These are phyloP conservation scores for Petrocephalus schoutedeni DNA, from an alignment of 2,797 vertebrate species.

Conservation along the genomic window DNA sequence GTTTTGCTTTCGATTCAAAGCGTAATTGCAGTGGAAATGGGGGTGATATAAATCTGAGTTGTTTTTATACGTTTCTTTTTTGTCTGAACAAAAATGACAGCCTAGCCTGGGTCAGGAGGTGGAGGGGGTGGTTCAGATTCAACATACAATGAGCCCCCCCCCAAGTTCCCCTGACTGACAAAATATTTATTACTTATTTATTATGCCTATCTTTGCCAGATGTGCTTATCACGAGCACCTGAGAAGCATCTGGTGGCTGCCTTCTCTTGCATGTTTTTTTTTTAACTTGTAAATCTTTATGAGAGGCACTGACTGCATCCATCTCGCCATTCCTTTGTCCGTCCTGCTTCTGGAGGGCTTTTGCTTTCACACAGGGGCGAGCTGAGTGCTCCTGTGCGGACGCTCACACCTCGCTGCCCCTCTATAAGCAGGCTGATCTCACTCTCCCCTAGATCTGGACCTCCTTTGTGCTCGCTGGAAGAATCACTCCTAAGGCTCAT, in stretches of 20 bases:
- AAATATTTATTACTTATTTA: slow-evolving; percentile 12
- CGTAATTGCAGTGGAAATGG: slow-evolving; percentile 15
- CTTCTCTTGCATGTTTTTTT: not conserved
- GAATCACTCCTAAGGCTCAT: not conserved
- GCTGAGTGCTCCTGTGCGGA: not conserved
- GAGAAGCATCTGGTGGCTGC: not conserved
- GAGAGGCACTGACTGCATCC: not conserved
- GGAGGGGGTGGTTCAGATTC: not conserved
- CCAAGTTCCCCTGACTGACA: not conserved
- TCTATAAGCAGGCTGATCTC: not conserved
- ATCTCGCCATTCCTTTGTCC: not conserved
- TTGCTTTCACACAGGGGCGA: not conserved
- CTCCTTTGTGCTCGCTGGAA: not conserved
- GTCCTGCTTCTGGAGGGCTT: not conserved
- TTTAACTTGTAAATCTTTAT: not conserved
- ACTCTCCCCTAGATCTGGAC: not conserved
- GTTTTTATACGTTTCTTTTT: slow-evolving; percentile 2
- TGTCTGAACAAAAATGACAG: not conserved
- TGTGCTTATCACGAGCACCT: not conserved
- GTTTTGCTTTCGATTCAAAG: slow-evolving; percentile 16
- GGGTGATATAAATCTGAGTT: not conserved
- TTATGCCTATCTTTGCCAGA: not conserved
- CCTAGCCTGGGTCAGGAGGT: not conserved
- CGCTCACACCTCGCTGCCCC: slow-evolving; percentile 7
- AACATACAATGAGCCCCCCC: not conserved